A percentile compares a stretch with the other conserved stretches of the same genome.
Conservation (phyloP, 2,113 vertebrate genomes). For the Motacilla tschutschensis region DNA sequence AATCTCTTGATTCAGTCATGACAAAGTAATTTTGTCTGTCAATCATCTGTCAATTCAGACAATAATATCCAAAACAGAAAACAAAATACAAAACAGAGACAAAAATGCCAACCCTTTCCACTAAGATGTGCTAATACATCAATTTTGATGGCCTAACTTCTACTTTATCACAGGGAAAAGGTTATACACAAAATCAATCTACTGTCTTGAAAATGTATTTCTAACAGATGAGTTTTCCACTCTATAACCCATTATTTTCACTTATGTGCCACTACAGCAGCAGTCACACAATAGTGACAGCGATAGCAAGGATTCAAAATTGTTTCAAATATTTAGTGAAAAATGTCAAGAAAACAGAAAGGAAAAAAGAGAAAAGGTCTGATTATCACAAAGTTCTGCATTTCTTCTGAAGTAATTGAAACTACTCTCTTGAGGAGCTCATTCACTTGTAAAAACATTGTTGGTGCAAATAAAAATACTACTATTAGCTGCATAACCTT, state of each 20-base stretch:
- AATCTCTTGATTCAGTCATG: not conserved
- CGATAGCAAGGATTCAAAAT: not conserved
- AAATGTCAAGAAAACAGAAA: not conserved
- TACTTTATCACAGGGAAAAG: not conserved
- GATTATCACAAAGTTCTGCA: not conserved
- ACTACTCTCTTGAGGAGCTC: not conserved
- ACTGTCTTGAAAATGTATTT: not conserved
- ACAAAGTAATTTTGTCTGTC: not conserved
- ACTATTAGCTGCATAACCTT: not conserved
- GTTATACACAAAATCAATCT: fast-evolving
- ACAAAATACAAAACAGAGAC: not conserved
- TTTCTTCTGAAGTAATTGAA: not conserved
- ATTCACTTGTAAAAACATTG: not conserved
- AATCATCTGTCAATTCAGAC: not conserved
- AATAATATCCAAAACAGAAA: not conserved
- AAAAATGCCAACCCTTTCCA: not conserved
- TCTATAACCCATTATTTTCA: not conserved
- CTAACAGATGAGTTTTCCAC: not conserved
- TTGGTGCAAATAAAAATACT: not conserved
- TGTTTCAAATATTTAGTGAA: not conserved
- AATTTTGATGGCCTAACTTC: not conserved
- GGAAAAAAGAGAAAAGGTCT: not conserved
- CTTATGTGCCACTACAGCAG: not conserved
- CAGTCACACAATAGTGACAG: not conserved
- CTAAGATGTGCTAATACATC: not conserved